Percentiles rank a stretch among this genome's conserved stretches.
Evolutionary conservation across 2,888 invertebrate genomes (phyloP).

Genomic region (Erynnis tages): DNA sequence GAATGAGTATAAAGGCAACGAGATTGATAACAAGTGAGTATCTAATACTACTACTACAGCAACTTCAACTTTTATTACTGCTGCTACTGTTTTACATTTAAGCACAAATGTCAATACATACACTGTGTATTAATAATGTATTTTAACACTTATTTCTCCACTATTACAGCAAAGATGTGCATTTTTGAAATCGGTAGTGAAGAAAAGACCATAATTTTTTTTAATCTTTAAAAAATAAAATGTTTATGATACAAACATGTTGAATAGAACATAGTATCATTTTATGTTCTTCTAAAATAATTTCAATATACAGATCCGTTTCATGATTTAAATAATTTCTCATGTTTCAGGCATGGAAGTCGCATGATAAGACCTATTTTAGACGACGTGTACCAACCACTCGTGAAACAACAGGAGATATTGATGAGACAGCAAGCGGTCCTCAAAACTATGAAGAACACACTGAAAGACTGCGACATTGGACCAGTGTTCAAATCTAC

Average conservation of each 20-base stretch:
- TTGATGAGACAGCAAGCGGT: conserved; percentile 81
- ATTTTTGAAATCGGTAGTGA: too few species aligned
- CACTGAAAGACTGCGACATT: conserved; percentile 60
- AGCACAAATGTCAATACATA: too few species aligned
- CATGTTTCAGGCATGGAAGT: conserved; percentile 51
- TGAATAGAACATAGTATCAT: too few species aligned
- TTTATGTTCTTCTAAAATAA: too few species aligned
- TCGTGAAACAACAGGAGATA: conserved; percentile 88
- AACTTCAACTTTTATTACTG: background rate
- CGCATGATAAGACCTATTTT: conserved; percentile 85
- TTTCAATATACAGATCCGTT: too few species aligned
- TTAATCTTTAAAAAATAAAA: too few species aligned
- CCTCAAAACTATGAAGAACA: conserved; percentile 59
- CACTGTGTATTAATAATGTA: too few species aligned
- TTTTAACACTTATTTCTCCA: too few species aligned
- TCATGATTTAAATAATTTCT: background rate
- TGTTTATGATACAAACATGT: too few species aligned
- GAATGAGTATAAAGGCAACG: conserved; percentile 75
- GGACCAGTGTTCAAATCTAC: conserved; percentile 57
- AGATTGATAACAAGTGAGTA: conserved; percentile 66
- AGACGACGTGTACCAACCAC: conserved; percentile 89
- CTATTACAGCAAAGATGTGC: too few species aligned
- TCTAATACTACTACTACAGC: background rate
- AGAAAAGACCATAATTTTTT: too few species aligned
- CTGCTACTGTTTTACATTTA: too few species aligned